phyloP scores from a whole-genome alignment of 1,140 invertebrate genomes.

The Berghia stephanieae region DNA sequence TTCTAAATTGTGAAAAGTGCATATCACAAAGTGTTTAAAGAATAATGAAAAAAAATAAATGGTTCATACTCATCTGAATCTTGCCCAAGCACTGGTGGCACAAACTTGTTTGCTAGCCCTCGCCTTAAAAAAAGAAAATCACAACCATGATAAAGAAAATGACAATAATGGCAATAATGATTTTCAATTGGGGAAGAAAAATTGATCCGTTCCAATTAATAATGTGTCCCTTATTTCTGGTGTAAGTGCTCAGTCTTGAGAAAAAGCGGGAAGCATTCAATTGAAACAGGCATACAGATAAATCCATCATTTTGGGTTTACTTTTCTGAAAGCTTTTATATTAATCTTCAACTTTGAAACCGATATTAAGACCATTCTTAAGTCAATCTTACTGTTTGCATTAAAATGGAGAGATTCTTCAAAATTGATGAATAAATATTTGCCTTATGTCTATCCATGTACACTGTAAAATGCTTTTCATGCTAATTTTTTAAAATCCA shows the following conservation, averaged over 20 bases:
- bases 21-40: slow-evolving; percentile 24
- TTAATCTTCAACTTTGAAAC: not conserved
- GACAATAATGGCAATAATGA: too few relatives aligned
- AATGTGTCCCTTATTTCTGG: too few relatives aligned
- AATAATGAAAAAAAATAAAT: not conserved
- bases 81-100: slow-evolving; percentile 33
- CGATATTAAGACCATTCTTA: not conserved
- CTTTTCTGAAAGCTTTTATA: not conserved
- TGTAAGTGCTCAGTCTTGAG: too few relatives aligned
- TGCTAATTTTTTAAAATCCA: too few relatives aligned
- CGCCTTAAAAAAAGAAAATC: slow-evolving; percentile 47
- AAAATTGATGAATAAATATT: too few relatives aligned
- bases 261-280: not conserved
- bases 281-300: not conserved
- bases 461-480: too few relatives aligned
- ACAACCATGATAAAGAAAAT: too few relatives aligned
- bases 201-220: not conserved
- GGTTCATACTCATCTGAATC: slow-evolving; percentile 36
- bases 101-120: slow-evolving; percentile 60
- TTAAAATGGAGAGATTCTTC: too few relatives aligned
- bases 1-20: slow-evolving; percentile 28
- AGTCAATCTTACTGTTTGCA: too few relatives aligned
- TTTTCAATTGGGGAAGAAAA: not conserved
- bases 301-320: not conserved
- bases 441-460: too few relatives aligned